phyloP scores from a whole-genome alignment of 2,113 vertebrate species.

The Sphyrna mokarran region DNA sequence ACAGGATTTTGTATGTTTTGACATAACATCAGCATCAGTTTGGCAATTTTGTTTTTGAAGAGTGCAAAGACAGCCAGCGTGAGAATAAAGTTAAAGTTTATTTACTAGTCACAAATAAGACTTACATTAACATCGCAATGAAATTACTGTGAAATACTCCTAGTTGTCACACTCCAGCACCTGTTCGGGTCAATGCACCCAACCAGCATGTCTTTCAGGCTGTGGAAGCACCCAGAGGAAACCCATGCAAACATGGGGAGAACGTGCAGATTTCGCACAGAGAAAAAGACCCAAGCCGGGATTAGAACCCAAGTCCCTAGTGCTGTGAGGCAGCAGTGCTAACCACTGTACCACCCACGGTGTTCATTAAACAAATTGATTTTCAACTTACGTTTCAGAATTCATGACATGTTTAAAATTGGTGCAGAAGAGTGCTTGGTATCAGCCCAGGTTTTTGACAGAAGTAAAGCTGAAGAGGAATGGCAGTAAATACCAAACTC shows the following conservation, averaged over 20 bases:
- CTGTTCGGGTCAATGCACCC: too few relatives aligned
- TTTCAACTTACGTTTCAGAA: neutral
- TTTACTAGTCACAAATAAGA: neutral
- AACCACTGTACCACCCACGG: too few relatives aligned
- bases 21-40: neutral
- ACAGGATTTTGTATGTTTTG: neutral
- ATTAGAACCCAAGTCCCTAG: too few relatives aligned
- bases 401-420: neutral
- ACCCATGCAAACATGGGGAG: too few relatives aligned
- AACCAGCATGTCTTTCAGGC: too few relatives aligned
- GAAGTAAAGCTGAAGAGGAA: neutral
- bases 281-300: too few relatives aligned
- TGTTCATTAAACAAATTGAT: neutral
- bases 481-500: neutral
- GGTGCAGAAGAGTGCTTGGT: neutral
- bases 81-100: neutral
- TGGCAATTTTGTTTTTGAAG: neutral
- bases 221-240: too few relatives aligned
- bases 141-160: too few relatives aligned
- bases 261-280: too few relatives aligned
- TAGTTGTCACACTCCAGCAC: too few relatives aligned
- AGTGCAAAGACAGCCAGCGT: neutral
- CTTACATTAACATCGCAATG: too few relatives aligned
- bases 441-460: neutral
- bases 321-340: too few relatives aligned